Evolutionary conservation across 1,140 invertebrate genomes (phyloP).

Genomic region (Zaprionus lachaisei): DNA sequence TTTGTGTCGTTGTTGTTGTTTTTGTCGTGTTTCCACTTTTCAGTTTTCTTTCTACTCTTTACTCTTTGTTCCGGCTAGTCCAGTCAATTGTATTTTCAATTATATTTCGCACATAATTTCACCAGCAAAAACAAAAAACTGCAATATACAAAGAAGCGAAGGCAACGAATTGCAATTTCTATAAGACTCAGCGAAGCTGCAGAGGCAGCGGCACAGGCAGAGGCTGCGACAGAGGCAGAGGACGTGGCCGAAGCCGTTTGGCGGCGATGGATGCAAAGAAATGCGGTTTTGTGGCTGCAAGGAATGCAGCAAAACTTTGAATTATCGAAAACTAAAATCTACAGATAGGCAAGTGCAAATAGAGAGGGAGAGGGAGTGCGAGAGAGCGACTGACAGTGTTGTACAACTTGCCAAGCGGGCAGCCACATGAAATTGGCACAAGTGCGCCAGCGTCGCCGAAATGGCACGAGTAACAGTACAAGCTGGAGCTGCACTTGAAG

Average conservation of each 20-base stretch:
- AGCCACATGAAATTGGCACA: conserved; percentile 70
- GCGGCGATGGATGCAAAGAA: conserved; percentile 38
- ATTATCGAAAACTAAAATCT: conserved; percentile 74
- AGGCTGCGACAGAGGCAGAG: neutral
- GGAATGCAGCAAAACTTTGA: conserved; percentile 68
- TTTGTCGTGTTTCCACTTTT: conserved; percentile 1
- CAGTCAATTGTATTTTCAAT: conserved; percentile 61
- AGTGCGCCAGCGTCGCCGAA: conserved; percentile 60
- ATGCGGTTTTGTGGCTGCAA: conserved; percentile 73
- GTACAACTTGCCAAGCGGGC: conserved; percentile 25
- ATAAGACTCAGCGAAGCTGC: conserved; percentile 26
- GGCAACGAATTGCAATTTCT: conserved; percentile 56
- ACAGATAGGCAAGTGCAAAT: conserved; percentile 24
- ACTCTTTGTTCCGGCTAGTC: conserved; percentile 20
- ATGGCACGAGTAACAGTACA: conserved; percentile 76
- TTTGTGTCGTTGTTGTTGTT: neutral
- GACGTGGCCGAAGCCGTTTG: conserved; percentile 28
- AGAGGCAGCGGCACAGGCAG: conserved; percentile 5
- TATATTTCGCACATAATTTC: conserved; percentile 71
- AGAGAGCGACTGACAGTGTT: conserved; percentile 46
- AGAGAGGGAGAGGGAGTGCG: neutral
- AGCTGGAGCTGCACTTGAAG: conserved; percentile 21
- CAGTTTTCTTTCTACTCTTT: conserved; percentile 2
- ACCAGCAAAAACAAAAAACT: conserved; percentile 54
- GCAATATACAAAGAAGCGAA: conserved; percentile 41